Percentiles rank a stretch among this genome's conserved stretches.
phyloP scores from a whole-genome alignment of 2,797 vertebrate species.

The Eulemur albifrons region DNA sequence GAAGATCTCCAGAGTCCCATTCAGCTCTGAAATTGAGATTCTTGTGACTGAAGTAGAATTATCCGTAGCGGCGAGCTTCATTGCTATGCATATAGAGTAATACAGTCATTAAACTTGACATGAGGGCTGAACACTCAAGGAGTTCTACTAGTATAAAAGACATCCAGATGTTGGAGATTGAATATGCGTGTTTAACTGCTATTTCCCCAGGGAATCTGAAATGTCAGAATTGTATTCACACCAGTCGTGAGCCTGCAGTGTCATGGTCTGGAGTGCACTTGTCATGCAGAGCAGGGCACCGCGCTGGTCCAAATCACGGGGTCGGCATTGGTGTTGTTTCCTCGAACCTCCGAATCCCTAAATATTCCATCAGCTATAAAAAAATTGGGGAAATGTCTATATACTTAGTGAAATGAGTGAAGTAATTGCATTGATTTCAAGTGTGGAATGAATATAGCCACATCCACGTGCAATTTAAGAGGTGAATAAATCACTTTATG shows the following conservation, averaged over 20 bases:
- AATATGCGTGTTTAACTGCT: background rate
- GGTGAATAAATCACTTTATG: too few species aligned
- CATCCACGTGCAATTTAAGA: background rate
- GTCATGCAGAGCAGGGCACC: background rate
- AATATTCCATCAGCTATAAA: background rate
- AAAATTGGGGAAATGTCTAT: background rate
- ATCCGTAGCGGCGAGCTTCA: background rate
- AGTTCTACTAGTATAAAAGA: slow-evolving; percentile 30
- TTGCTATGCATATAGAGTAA: slow-evolving; percentile 5
- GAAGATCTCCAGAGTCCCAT: background rate
- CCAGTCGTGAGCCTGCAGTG: background rate
- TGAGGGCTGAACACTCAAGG: background rate
- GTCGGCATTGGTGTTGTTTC: background rate
- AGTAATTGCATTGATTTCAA: background rate
- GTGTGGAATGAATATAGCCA: background rate
- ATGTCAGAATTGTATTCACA: background rate
- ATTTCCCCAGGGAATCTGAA: background rate
- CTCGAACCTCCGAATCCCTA: background rate
- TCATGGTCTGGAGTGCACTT: background rate
- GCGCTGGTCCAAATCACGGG: rapidly evolving
- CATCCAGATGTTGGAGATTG: slow-evolving; percentile 35
- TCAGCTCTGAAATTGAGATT: background rate
- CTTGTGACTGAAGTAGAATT: background rate
- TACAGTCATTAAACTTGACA: background rate
- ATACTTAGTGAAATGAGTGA: background rate